Evolutionary conservation across 2,113 vertebrate species (phyloP).

Genomic region (Platysteira castanea): DNA sequence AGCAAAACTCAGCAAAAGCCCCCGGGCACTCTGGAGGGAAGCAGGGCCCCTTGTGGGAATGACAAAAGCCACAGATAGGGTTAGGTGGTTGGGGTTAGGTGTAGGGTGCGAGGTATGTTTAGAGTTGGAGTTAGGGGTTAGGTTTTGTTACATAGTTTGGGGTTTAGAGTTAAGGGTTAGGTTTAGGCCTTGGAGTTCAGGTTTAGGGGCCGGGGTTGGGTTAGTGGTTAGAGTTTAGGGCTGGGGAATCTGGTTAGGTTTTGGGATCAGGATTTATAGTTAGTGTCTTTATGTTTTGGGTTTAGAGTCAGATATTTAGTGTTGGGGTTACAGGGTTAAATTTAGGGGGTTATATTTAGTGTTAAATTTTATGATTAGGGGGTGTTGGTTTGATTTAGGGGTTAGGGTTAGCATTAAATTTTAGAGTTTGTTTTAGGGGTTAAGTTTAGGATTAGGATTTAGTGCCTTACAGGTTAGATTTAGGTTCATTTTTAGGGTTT

Average conservation of each 20-base stretch:
- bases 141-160: background rate
- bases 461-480: background rate
- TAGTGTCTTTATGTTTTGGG: background rate
- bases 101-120: background rate
- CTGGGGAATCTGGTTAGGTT: background rate
- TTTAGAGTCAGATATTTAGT: background rate
- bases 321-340: background rate
- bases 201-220: background rate
- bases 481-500: background rate
- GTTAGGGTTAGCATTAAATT: background rate
- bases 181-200: background rate
- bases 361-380: background rate
- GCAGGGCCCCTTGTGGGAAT: background rate
- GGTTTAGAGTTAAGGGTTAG: background rate
- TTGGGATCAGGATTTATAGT: background rate
- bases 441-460: background rate
- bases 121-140: background rate
- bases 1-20: background rate
- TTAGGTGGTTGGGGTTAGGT: background rate
- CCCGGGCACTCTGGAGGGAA: background rate
- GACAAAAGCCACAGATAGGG: background rate
- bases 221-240: background rate
- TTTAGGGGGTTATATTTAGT: background rate
- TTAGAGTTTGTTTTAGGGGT: background rate
- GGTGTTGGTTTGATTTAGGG: background rate